Evolutionary conservation across 2,888 invertebrate genomes (phyloP).

Genomic region (Trissolcus brochymenae): DNA sequence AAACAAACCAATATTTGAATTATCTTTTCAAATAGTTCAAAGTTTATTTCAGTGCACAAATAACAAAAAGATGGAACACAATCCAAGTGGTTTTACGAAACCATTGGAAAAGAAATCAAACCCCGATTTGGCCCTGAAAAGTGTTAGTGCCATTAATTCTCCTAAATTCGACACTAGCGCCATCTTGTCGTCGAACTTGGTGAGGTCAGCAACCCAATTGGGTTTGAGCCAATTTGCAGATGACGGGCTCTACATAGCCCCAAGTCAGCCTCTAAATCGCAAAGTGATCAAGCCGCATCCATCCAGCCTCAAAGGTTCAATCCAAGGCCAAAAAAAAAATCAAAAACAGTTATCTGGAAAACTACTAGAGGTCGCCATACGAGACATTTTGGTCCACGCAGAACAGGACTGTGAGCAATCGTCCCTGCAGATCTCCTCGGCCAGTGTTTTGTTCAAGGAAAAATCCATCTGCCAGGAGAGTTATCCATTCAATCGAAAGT

Average conservation of each 20-base stretch:
- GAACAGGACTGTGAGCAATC: slow-evolving; percentile 44
- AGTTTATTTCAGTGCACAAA: no score
- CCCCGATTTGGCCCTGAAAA: no score
- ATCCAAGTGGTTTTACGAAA: no score
- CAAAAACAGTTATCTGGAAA: slow-evolving; percentile 61
- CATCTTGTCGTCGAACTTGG: slow-evolving; percentile 43
- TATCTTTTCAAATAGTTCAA: no score
- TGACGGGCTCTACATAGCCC: slow-evolving; percentile 66
- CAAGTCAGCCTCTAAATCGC: slow-evolving; percentile 65
- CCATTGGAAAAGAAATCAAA: no score
- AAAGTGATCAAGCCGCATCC: slow-evolving; percentile 66
- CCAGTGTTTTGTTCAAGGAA: slow-evolving; percentile 66
- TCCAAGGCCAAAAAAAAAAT: slow-evolving; percentile 58
- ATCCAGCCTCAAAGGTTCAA: slow-evolving; percentile 45
- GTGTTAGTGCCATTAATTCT: no score
- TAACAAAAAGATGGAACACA: no score
- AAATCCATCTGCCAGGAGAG: slow-evolving; percentile 67
- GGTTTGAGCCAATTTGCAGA: slow-evolving; percentile 54
- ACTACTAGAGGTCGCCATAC: slow-evolving; percentile 69
- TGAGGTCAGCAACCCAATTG: slow-evolving; percentile 16
- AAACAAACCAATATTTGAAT: no score
- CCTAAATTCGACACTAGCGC: slow-evolving; percentile 40
- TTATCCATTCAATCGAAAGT: slow-evolving; percentile 69
- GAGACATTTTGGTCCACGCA: slow-evolving; percentile 65
- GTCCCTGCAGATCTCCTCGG: slow-evolving; percentile 62